A percentile compares a stretch with the other conserved stretches of the same genome.
phyloP scores from a whole-genome alignment of 2,888 invertebrate genomes.

The Stegophylla sp. region DNA sequence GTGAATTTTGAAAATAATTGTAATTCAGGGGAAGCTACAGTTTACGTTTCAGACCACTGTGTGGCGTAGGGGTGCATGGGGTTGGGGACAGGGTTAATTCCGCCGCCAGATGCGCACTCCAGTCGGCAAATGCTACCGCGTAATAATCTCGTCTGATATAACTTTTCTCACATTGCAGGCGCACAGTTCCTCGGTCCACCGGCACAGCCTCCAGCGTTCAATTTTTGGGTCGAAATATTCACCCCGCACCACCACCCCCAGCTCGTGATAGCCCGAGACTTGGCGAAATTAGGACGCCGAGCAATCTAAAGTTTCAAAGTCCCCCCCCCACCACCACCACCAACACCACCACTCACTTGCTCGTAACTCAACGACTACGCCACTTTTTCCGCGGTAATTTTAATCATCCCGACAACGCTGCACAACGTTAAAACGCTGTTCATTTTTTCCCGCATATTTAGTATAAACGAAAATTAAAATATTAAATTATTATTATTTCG shows the following conservation, averaged over 20 bases:
- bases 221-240: conserved; percentile 34
- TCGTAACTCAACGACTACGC: conserved; percentile 14
- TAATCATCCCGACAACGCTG: conserved; percentile 18
- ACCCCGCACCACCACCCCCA: too few species aligned
- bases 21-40: too few species aligned
- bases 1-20: too few species aligned
- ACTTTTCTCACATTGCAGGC: conserved; percentile 5
- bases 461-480: too few species aligned
- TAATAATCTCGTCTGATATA: conserved; percentile 19
- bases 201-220: not conserved
- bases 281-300: conserved; percentile 29
- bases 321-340: too few species aligned
- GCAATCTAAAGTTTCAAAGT: conserved; percentile 47
- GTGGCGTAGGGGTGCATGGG: too few species aligned
- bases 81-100: too few species aligned
- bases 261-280: conserved; percentile 32
- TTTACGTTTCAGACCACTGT: too few species aligned
- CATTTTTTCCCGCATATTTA: too few species aligned
- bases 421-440: too few species aligned
- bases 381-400: conserved; percentile 15
- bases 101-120: not conserved
- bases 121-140: conserved; percentile 13
- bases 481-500: too few species aligned
- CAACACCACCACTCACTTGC: too few species aligned
- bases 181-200: not conserved